Evolutionary conservation across 2,113 vertebrate genomes (phyloP).

Genomic region (Cricetomys ansorgei): DNA sequence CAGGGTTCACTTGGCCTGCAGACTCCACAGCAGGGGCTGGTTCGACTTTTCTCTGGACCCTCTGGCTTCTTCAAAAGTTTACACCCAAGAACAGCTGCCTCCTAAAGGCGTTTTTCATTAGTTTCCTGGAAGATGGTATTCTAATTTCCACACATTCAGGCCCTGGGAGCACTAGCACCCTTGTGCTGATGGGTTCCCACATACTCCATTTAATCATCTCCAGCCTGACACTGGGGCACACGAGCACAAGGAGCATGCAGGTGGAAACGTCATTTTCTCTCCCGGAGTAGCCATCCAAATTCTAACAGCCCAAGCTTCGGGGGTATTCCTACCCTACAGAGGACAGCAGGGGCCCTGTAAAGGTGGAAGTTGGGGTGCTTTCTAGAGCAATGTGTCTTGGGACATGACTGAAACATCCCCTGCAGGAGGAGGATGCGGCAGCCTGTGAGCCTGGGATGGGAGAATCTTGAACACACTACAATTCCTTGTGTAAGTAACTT

Average conservation of each 20-base stretch:
- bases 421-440: rapidly evolving
- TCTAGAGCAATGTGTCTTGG: neutral
- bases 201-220: rapidly evolving
- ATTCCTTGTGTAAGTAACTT: rapidly evolving
- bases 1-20: rapidly evolving
- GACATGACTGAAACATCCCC: rapidly evolving
- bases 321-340: neutral
- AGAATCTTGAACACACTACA: rapidly evolving
- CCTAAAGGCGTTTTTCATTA: neutral
- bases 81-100: constrained; percentile 58
- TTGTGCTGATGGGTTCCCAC: rapidly evolving
- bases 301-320: neutral
- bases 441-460: rapidly evolving
- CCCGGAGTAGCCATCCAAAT: rapidly evolving
- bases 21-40: too few relatives aligned
- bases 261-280: rapidly evolving
- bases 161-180: neutral
- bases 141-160: neutral
- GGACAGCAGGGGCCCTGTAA: neutral
- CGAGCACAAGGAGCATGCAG: rapidly evolving
- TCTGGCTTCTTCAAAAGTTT: neutral
- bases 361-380: neutral
- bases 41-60: neutral
- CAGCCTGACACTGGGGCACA: neutral
- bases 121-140: constrained; percentile 33